These are phyloP conservation scores for Leuctra nigra DNA, from an alignment of 2,888 invertebrate genomes.

Conservation along the genomic window DNA sequence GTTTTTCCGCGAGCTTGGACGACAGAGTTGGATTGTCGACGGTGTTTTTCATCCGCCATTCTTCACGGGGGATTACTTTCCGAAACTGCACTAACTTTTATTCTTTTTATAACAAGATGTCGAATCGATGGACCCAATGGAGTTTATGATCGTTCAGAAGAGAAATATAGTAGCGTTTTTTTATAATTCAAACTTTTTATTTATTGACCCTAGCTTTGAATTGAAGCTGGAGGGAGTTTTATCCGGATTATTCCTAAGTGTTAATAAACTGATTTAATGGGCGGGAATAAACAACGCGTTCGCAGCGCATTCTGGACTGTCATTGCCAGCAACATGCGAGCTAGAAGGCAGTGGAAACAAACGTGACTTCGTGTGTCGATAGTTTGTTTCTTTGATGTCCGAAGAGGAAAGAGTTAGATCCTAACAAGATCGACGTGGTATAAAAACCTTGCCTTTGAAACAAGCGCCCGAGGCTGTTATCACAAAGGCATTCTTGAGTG, in stretches of 20 bases:
- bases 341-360: too few relatives aligned
- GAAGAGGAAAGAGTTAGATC: neutral
- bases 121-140: neutral
- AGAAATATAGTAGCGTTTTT: too few relatives aligned
- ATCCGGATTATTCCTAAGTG: too few relatives aligned
- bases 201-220: too few relatives aligned
- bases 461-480: neutral
- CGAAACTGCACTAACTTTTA: slow-evolving; percentile 6
- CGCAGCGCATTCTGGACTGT: too few relatives aligned
- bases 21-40: slow-evolving; percentile 2
- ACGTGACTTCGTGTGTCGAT: too few relatives aligned
- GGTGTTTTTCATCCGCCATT: slow-evolving; percentile 6
- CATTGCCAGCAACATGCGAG: too few relatives aligned
- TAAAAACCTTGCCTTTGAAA: slow-evolving; percentile 1
- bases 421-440: neutral
- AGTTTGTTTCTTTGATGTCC: neutral
- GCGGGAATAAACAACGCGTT: too few relatives aligned
- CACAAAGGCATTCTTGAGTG: slow-evolving; percentile 12
- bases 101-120: slow-evolving; percentile 7
- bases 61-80: slow-evolving; percentile 8
- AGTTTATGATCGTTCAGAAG: too few relatives aligned
- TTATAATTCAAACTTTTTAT: too few relatives aligned
- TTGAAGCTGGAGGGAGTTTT: too few relatives aligned
- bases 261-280: too few relatives aligned
- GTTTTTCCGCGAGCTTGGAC: neutral